Percentiles rank a stretch among this genome's conserved stretches.
Conservation (phyloP, 2,888 invertebrate species). For the Andricus curvator region DNA sequence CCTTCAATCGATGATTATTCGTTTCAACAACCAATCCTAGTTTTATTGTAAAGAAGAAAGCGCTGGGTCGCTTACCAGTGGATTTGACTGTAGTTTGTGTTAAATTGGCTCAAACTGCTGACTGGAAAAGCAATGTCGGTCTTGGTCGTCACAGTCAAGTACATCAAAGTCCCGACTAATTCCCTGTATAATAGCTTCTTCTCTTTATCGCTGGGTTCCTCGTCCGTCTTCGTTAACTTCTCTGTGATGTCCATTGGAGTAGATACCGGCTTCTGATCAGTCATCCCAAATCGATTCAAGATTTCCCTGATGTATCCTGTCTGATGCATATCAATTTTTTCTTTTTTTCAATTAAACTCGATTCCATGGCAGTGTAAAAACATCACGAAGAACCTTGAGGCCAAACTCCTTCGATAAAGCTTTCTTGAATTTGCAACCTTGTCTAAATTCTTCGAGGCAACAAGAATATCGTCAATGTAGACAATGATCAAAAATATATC, state of each 20-base stretch:
- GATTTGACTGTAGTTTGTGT: constrained; percentile 15
- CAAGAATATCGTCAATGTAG: background rate
- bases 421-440: background rate
- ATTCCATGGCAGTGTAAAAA: constrained; percentile 1
- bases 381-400: background rate
- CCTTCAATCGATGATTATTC: constrained; percentile 45
- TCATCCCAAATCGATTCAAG: constrained; percentile 61
- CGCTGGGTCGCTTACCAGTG: constrained; percentile 66
- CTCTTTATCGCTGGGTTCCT: constrained; percentile 22
- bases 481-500: background rate
- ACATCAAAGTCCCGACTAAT: constrained; percentile 54
- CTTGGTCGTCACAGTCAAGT: constrained; percentile 47
- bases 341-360: background rate
- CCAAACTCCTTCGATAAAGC: background rate
- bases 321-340: constrained; percentile 46
- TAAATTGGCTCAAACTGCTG: constrained; percentile 52
- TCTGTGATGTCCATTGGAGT: constrained; percentile 55
- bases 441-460: background rate
- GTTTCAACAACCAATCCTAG: constrained; percentile 54
- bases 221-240: constrained; percentile 47
- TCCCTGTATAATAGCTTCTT: constrained; percentile 50
- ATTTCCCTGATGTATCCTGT: constrained; percentile 57
- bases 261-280: constrained; percentile 58
- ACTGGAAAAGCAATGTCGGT: constrained; percentile 53
- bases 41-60: constrained; percentile 61